Evolutionary conservation across 2,888 invertebrate species (phyloP).

Genomic region (Seladonia tumulorum): DNA sequence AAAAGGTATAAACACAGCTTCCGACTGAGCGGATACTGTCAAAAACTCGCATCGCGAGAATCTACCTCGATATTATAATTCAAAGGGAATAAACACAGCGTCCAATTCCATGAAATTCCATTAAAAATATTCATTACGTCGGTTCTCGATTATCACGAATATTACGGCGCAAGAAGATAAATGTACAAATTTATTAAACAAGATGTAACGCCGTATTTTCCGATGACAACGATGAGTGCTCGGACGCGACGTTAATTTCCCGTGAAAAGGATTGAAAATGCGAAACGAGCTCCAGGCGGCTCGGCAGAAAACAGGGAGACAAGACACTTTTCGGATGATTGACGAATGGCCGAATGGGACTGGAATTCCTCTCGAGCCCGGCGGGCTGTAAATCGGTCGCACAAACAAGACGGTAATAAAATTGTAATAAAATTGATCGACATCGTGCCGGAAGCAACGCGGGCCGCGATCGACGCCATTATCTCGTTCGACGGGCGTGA

Average conservation of each 20-base stretch:
- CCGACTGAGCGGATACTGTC: background rate
- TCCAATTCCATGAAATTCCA: background rate
- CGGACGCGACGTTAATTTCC: background rate
- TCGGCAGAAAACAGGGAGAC: background rate
- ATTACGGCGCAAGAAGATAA: no score
- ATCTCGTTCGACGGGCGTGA: constrained; percentile 22
- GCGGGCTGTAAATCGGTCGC: background rate
- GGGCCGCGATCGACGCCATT: constrained; percentile 20
- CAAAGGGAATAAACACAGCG: background rate
- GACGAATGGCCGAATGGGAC: background rate
- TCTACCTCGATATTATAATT: background rate
- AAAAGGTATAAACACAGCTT: background rate
- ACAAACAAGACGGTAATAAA: constrained; percentile 10
- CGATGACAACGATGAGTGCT: background rate
- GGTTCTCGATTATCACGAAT: no score
- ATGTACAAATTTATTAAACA: no score
- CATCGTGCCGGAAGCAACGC: background rate
- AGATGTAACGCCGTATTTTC: background rate
- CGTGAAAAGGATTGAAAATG: background rate
- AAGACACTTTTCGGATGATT: background rate
- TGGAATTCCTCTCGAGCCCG: background rate
- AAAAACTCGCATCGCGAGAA: background rate
- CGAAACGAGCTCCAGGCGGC: background rate
- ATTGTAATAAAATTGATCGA: constrained; percentile 9
- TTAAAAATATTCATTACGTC: background rate